Evolutionary conservation across 1,140 invertebrate species (phyloP), one percentile per base, ranked within the genome.

Genomic region (Pectinophora gossypiella): DNA sequence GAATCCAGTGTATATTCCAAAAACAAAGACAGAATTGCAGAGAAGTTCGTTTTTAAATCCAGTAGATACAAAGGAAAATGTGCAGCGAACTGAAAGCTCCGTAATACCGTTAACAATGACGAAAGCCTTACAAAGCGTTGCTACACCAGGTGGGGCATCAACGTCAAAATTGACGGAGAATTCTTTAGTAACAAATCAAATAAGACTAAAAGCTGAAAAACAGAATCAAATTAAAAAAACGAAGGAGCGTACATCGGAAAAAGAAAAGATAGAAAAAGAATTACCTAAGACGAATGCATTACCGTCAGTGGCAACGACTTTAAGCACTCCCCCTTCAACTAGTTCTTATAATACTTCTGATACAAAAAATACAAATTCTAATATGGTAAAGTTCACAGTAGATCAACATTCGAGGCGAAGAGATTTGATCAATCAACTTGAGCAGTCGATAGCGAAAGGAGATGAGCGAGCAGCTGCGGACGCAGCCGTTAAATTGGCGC

Each of bases 361-460:
- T n/a, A 32, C 9, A 32, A 3, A 9, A 32, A 32, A 32, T 2
- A n/a, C n/a, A n/a, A 32, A 12, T 12, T n/a, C 9, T 32, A 15
- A 40, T 48, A 43, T 21, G 12, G 48, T 16, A 2, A 15, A 40
- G 13, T 13, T 36, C 19, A 19, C 45, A 46, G 27, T 71, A 27
- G 67, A 72, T 53, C 66, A 76, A 6, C 74, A 83, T 54, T 53
- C 67, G 1, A 65, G 61, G 56, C 73, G 78, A 19, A 70, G 81
- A 42, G 60, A 79, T 27, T 66, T 87, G 53, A 72, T 87, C 3
- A 77, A 74, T 59, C 78, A 84, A 59, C 62, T 87, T n/a, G 84
- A 87, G 56, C 66, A 77, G 53, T 80, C 84, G 9, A 87, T 87
- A 50, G 71, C 78, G 12, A 76, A 69, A 56, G 84, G 84, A 32